Evolutionary conservation across 2,888 invertebrate genomes (phyloP), one percentile per base, ranked within the genome.

Genomic region (Archips xylosteana): DNA sequence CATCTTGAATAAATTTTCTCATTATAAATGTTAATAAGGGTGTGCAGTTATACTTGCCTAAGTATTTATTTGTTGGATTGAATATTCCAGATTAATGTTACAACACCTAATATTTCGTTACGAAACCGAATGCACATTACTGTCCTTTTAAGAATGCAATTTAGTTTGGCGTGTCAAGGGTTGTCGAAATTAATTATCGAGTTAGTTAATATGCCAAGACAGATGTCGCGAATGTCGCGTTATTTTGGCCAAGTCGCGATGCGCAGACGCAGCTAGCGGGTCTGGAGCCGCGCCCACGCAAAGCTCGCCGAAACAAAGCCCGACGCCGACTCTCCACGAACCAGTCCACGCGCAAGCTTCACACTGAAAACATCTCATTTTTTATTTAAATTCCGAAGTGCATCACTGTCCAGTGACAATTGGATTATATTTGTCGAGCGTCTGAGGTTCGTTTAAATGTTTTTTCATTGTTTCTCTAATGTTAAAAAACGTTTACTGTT

Each of bases 331-430:
- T 77, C 78, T 77, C 70, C 76, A 76, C 73, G 80, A 77, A 79
- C 89, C 93, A 94, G 94, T 94, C 81, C 85, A 86, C 84, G 83
- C 86, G 88, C 84, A 87, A 91, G 85, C 92, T 90, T 88, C 83
- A 82, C 76, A 80, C 82, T 81, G 85, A 82, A 85, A 88, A 88
- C 92, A 89, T 77, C 88, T 90, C 85, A 76, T 42, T 15, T 70
- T 65, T 45, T 54, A 61, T 61, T 45, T n/a, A 9, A 65, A 64
- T 60, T 64, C 15, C 0, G 57, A 70, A 74, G 69, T 74, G 69
- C 65, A 74, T 63, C 69, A 64, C 69, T 57, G 54, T 6, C 63
- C 36, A 63, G 47, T 34, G 23, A 45, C 60, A 68, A 64, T 61
- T 3, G 74, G 74, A 74, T 74, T 68, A 74, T 70, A 65, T 68